A percentile compares a stretch with the other conserved stretches of the same genome.
Evolutionary conservation across 2,888 invertebrate species (phyloP).

Genomic region (Gandaritis pyraliata): DNA sequence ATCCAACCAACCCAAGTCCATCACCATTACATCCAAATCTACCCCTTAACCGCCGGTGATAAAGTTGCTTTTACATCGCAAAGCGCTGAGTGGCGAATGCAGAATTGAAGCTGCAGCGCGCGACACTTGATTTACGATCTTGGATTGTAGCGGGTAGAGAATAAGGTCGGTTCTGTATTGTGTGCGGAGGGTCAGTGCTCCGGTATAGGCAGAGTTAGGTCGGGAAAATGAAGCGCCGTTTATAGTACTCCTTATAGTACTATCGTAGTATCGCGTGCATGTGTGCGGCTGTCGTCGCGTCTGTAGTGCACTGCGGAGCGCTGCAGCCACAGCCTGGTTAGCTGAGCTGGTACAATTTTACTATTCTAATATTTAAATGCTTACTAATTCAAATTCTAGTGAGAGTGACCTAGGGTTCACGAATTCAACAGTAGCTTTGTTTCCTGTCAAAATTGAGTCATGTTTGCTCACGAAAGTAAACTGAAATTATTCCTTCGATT

Average conservation of each 20-base stretch:
- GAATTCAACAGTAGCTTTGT: too few relatives aligned
- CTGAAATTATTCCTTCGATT: too few relatives aligned
- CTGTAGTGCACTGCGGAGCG: slow-evolving; percentile 54
- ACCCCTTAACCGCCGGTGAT: slow-evolving; percentile 42
- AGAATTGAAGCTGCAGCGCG: slow-evolving; percentile 38
- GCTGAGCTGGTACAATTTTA: slow-evolving; percentile 17
- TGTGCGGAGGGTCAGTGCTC: slow-evolving; percentile 41
- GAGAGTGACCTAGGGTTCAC: too few relatives aligned
- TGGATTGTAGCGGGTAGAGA: slow-evolving; percentile 36
- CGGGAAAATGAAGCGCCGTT: slow-evolving; percentile 76
- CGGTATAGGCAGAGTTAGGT: slow-evolving; percentile 68
- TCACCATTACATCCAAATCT: slow-evolving; percentile 39
- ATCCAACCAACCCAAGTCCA: slow-evolving; percentile 48
- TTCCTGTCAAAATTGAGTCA: too few relatives aligned
- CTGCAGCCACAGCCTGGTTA: slow-evolving; percentile 42
- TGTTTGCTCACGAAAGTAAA: too few relatives aligned
- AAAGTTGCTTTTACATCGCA: slow-evolving; percentile 46
- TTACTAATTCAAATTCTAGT: too few relatives aligned
- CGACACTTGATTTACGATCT: slow-evolving; percentile 32
- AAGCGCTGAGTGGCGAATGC: slow-evolving; percentile 21
- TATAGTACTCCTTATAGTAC: slow-evolving; percentile 79
- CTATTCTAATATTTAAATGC: too few relatives aligned
- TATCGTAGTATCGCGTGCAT: slow-evolving; percentile 66
- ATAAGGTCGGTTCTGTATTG: slow-evolving; percentile 51
- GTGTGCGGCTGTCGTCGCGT: slow-evolving; percentile 54